Evolutionary conservation across 2,888 invertebrate species (phyloP).

Genomic region (Drosophila quasianomalipes): DNA sequence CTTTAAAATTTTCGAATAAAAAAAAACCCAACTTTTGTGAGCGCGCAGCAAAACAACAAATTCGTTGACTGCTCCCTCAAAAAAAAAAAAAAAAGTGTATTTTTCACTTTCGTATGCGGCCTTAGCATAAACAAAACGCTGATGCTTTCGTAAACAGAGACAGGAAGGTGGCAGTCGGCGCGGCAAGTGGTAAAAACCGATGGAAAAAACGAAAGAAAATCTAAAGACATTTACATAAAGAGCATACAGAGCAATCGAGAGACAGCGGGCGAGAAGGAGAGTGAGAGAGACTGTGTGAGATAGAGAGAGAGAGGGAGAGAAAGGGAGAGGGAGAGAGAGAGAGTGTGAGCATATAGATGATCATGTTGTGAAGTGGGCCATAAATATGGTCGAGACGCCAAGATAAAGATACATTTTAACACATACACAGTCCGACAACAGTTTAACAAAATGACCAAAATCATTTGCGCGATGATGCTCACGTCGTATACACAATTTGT

Average conservation of each 20-base stretch:
- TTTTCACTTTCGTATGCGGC: constrained; percentile 40
- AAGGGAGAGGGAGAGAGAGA: neutral
- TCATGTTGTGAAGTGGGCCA: constrained; percentile 58
- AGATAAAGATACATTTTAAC: constrained; percentile 42
- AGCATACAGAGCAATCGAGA: constrained; percentile 25
- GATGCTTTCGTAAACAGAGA: constrained; percentile 76
- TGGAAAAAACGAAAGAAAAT: constrained; percentile 8
- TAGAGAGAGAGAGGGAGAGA: neutral
- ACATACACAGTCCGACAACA: constrained; percentile 8
- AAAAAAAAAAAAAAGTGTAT: constrained; percentile 45
- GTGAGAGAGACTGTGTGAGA: neutral
- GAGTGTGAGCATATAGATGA: constrained; percentile 4
- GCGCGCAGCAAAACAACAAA: constrained; percentile 68
- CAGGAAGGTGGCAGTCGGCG: constrained; percentile 43
- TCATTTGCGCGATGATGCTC: constrained; percentile 44
- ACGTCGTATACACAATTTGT: constrained; percentile 74
- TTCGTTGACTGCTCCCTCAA: constrained; percentile 61
- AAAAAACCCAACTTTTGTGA: constrained; percentile 69
- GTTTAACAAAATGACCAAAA: constrained; percentile 46
- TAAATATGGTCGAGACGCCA: constrained; percentile 47
- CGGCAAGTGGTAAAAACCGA: constrained; percentile 32
- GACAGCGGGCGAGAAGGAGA: constrained; percentile 12
- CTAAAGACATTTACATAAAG: constrained; percentile 26
- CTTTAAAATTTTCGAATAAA: constrained; percentile 39
- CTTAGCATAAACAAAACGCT: constrained; percentile 70